These are phyloP conservation scores for Hypena proboscidalis DNA, from an alignment of 2,888 invertebrate species.

Conservation along the genomic window DNA sequence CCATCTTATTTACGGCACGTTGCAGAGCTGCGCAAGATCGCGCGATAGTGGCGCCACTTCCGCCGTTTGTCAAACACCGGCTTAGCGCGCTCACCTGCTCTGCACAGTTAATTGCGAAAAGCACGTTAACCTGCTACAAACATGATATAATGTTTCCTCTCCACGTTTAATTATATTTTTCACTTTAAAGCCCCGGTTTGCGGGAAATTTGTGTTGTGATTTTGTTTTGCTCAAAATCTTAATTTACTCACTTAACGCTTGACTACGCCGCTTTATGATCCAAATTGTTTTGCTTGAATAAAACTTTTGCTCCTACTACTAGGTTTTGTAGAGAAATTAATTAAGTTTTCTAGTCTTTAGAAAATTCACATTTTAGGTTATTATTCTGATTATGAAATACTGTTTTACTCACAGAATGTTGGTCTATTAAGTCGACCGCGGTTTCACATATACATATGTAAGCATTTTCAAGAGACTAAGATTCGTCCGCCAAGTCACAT, in stretches of 20 bases:
- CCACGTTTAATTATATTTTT: slow-evolving; percentile 53
- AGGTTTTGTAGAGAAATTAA: too few species aligned
- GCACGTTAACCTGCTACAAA: slow-evolving; percentile 69
- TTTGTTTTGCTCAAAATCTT: slow-evolving; percentile 28
- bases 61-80: slow-evolving; percentile 75
- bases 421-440: too few species aligned
- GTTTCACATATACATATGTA: too few species aligned
- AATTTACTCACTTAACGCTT: slow-evolving; percentile 15
- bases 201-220: slow-evolving; percentile 44
- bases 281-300: slow-evolving; percentile 12
- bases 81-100: slow-evolving; percentile 68
- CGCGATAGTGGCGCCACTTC: slow-evolving; percentile 69
- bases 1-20: slow-evolving; percentile 78
- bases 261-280: slow-evolving; percentile 1
- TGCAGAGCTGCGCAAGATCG: slow-evolving; percentile 56
- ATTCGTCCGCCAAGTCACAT: too few species aligned
- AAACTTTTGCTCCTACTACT: background rate
- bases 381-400: too few species aligned
- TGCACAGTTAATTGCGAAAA: slow-evolving; percentile 74
- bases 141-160: slow-evolving; percentile 78
- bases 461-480: too few species aligned
- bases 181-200: slow-evolving; percentile 42
- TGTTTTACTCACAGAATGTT: too few species aligned
- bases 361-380: too few species aligned
- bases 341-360: too few species aligned